Conservation (phyloP, 2,888 invertebrate genomes). For the Endomychus coccineus region DNA sequence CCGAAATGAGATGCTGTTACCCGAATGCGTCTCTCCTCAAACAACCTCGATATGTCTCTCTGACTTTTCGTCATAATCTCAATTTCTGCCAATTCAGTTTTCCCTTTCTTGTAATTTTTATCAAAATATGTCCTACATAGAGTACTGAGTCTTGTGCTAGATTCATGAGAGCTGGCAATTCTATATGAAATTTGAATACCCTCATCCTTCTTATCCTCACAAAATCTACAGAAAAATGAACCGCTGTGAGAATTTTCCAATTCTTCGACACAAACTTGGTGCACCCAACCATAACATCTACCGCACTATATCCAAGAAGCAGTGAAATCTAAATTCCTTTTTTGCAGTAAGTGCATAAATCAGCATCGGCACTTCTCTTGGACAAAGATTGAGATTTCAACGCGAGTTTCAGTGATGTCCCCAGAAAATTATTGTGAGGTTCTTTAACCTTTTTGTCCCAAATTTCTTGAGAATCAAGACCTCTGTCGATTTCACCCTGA, state of each 20-base stretch:
- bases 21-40: no score
- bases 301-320: conserved; percentile 1
- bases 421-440: conserved; percentile 3
- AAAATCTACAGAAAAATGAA: neutral
- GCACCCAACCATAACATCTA: conserved; percentile 1
- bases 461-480: conserved; percentile 4
- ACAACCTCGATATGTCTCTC: neutral
- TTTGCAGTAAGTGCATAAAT: conserved; percentile 4
- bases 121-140: no score
- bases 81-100: neutral
- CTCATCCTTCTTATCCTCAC: no score
- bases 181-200: no score
- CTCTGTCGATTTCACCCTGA: neutral
- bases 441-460: conserved; percentile 5
- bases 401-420: conserved; percentile 2
- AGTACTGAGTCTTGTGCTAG: no score
- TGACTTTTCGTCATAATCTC: conserved; percentile 1
- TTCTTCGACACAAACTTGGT: conserved; percentile 1
- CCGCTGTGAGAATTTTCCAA: neutral
- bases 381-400: conserved; percentile 3
- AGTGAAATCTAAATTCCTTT: conserved; percentile 3
- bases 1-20: no score
- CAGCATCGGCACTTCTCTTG: conserved; percentile 1
- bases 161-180: no score
- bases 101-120: no score